Evolutionary conservation across 2,113 vertebrate species (phyloP), one percentile per base, ranked within the genome.

Genomic region (Psilopogon haemacephalus): DNA sequence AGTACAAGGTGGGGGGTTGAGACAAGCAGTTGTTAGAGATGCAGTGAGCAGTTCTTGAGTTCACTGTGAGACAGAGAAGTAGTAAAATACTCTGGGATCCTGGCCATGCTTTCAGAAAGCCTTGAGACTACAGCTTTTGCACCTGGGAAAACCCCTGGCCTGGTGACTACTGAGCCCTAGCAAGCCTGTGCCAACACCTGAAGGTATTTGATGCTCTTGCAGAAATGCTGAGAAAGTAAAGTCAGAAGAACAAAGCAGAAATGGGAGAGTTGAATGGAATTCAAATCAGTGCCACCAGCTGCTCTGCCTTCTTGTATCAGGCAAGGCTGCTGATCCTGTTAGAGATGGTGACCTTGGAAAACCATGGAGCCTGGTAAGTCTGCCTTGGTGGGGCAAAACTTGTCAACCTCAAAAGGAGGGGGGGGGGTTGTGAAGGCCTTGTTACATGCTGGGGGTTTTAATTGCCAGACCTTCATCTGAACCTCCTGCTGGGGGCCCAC

Each of bases 21-120:
- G 89, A 82, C 84, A 94, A 83, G 87, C 67, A 67, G 82, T 76
- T 72, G 81, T 89, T 84, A 93, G 65, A 55, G 82, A 62, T 85
- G 55, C 71, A 70, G 64, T 10, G 46, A 85, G 55, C 59, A 38
- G 59, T 64, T 84, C 84, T 81, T 2, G 3, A 85, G 46, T n/a
- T 88, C 84, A 74, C 23, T 30, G 19, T 20, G 54, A 91, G 59
- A 79, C 24, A 75, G 54, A 44, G n/a, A 75, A 89, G 70, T 84
- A 89, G 65, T 89, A 76, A 80, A 83, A 37, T 64, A 38, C 54
- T 15, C 16, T 37, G 54, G 58, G 37, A 65, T 84, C 12, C 44
- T 26, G 63, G 70, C 27, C 24, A 1, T 1, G 10, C 16, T 84
- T 91, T 84, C 64, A n/a, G 76, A 50, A 89, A 85, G 6, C 0